Base-by-base conservation (phyloP, 2,797 vertebrate species). In the Allobates femoralis region DNA sequence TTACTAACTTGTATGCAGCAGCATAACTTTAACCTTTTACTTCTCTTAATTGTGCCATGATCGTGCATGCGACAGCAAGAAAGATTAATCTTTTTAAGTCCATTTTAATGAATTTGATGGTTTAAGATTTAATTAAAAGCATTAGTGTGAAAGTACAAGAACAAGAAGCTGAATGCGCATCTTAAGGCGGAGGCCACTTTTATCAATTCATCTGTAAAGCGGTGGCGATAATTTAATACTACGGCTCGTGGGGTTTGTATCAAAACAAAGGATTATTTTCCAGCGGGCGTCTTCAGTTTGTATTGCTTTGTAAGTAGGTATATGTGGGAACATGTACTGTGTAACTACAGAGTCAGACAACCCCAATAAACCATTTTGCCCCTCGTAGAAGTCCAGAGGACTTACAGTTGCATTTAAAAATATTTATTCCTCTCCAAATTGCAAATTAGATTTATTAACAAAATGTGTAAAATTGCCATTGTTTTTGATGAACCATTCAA, bases 21-120 rank as follows among this genome's bases (percentile, higher is more conserved):
- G 86, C 86, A 87, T 84, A 87, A 79, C 86, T 87, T 80, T 83
- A 80, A 87, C 86, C 86, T 87, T 87, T 87, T 87, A 81, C 51
- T 83, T 74, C 56, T 79, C 67, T 15, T 87, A 87, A 87, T 87
- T 87, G 86, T 75, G 74, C 56, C 84, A 79, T 87, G 82, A 87
- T 46, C 58, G 66, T 87, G 67, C 81, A 66, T 41, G 67, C 67
- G 37, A 34, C 86, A 74, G 86, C 76, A 66, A 87, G 81, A 80
- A 78, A 84, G 86, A 87, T 84, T 87, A 87, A 87, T 87, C 86
- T 84, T 80, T 84, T 41, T 84, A 87, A 84, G 76, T 67, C 86
- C 58, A 66, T 84, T 80, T 79, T 87, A 87, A 87, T 87, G 86
- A 87, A 87, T 84, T 26, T 84, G 81, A 84, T 87, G 86, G 81